phyloP scores from a whole-genome alignment of 2,888 invertebrate species.

The Stegophylla sp. region DNA sequence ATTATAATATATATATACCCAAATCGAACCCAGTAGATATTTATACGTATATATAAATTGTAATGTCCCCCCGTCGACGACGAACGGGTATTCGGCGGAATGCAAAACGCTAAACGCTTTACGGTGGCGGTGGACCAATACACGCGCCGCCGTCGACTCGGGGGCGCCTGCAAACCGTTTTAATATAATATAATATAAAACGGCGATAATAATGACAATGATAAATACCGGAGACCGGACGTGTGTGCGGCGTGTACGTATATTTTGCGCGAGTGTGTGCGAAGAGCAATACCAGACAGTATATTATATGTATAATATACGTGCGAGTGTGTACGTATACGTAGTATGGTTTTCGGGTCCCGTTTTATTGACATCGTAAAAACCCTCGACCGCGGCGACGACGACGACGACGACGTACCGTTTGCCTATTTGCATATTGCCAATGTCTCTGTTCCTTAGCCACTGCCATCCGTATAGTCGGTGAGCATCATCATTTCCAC shows the following conservation, averaged over 20 bases:
- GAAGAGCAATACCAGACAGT: constrained; percentile 25
- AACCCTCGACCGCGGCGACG: constrained; percentile 12
- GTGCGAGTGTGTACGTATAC: background rate
- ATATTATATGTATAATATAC: constrained; percentile 10
- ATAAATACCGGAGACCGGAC: constrained; percentile 49
- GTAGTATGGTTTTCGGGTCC: constrained; percentile 52
- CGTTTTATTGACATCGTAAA: constrained; percentile 58
- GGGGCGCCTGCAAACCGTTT: constrained; percentile 52
- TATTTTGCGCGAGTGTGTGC: background rate
- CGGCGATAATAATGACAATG: constrained; percentile 55
- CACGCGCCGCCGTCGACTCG: constrained; percentile 29
- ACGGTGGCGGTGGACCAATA: background rate
- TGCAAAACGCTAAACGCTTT: constrained; percentile 11
- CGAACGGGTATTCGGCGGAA: constrained; percentile 25
- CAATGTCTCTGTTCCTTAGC: background rate
- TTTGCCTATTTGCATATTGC: constrained; percentile 39
- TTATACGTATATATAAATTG: background rate
- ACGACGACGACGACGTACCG: constrained; percentile 2
- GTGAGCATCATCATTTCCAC: too few relatives aligned
- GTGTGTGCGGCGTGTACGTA: background rate
- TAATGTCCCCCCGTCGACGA: background rate
- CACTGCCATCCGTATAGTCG: background rate
- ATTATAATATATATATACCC: too few relatives aligned
- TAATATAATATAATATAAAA: constrained; percentile 47
- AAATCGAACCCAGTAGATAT: constrained; percentile 4